A percentile compares a stretch with the other conserved stretches of the same genome.
Evolutionary conservation across 92 coral and sea anemone species (phyloP).

Genomic region (Porites divaricata): DNA sequence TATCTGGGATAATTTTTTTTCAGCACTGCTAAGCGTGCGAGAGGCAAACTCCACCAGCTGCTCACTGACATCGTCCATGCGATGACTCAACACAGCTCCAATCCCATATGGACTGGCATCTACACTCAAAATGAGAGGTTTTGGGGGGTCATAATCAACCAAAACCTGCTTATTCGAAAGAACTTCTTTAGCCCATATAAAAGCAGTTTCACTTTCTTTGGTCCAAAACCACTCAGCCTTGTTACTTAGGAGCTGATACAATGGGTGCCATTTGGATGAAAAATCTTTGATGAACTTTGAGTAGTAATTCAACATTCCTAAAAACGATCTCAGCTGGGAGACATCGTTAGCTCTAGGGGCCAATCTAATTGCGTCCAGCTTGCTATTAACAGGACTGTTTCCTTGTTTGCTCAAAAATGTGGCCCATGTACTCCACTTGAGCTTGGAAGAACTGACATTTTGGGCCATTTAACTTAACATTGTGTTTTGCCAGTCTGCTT

Average conservation of each 20-base stretch:
- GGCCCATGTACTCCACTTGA: no score
- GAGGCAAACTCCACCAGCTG: no score
- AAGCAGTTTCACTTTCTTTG: slow-evolving; percentile 37
- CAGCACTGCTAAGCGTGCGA: no score
- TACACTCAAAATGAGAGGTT: slow-evolving; percentile 45
- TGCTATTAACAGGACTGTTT: slow-evolving; percentile 45
- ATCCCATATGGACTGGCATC: slow-evolving; percentile 50
- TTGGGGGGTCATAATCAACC: slow-evolving; percentile 46
- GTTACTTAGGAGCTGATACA: slow-evolving; percentile 59
- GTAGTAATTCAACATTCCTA: slow-evolving; percentile 52
- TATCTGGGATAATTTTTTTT: no score
- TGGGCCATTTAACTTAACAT: no score
- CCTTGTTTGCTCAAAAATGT: slow-evolving; percentile 45
- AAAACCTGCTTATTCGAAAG: slow-evolving; percentile 41
- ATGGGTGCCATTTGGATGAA: slow-evolving; percentile 48
- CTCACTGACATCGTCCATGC: no score
- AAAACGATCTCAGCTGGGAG: slow-evolving; percentile 48
- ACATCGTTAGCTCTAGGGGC: slow-evolving; percentile 47
- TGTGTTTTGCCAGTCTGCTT: slow-evolving; percentile 35
- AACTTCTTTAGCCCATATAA: slow-evolving; percentile 47
- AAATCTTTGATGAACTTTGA: slow-evolving; percentile 54
- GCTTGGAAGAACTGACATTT: no score
- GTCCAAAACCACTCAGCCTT: slow-evolving; percentile 39
- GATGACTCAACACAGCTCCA: no score
- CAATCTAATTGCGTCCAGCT: slow-evolving; percentile 43